These are phyloP conservation scores for Cydia fagiglandana DNA, from an alignment of 1,140 invertebrate species.

Conservation along the genomic window DNA sequence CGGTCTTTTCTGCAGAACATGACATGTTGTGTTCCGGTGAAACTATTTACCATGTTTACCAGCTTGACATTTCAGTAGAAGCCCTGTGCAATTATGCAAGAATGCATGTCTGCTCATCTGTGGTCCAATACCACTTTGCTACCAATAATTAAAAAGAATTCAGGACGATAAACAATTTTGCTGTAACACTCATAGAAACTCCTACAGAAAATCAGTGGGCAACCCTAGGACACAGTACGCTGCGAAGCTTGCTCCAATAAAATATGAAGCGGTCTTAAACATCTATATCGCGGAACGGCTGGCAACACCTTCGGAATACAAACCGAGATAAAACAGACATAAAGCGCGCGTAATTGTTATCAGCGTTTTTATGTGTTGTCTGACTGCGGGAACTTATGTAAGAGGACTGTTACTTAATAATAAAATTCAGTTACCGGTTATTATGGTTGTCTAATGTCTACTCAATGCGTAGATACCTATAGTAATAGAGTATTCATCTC, in stretches of 20 bases:
- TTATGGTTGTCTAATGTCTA: background rate
- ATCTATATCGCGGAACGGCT: conserved; percentile 70
- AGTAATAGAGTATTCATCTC: background rate
- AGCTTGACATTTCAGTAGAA: too few relatives aligned
- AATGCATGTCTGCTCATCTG: too few relatives aligned
- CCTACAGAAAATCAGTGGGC: conserved; percentile 29
- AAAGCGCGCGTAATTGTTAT: conserved; percentile 24
- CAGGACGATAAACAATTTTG: background rate
- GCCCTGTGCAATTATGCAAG: too few relatives aligned
- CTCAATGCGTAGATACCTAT: background rate
- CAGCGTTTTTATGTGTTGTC: conserved; percentile 29
- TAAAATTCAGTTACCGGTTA: background rate
- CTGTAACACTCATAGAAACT: background rate
- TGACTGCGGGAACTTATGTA: conserved; percentile 23
- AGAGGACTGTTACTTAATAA: conserved; percentile 8
- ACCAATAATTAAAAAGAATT: background rate
- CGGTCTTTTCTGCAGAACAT: too few relatives aligned
- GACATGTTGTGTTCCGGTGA: too few relatives aligned
- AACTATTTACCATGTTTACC: too few relatives aligned
- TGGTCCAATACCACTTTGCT: too few relatives aligned
- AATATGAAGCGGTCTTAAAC: conserved; percentile 69
- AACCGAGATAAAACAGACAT: conserved; percentile 45
- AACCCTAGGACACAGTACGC: conserved; percentile 46
- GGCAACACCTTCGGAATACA: conserved; percentile 74
- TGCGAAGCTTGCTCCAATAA: conserved; percentile 70